Conservation (phyloP, 35 echinoderm and acorn worm genomes). For the Diadema setosum region DNA sequence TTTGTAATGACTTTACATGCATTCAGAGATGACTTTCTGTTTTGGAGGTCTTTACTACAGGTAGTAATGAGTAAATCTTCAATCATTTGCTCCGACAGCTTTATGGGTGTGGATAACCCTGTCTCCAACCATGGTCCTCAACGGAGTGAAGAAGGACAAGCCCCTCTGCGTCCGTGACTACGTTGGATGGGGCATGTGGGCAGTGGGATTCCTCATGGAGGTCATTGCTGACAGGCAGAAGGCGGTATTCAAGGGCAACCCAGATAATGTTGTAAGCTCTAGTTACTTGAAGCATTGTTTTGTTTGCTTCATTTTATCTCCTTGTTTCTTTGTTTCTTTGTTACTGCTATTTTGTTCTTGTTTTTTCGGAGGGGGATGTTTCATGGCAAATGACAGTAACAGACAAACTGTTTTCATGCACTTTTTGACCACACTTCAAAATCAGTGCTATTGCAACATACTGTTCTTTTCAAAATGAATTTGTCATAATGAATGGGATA, state of each 20-base stretch:
- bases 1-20: background rate
- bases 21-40: background rate
- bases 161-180: slow-evolving; percentile 64
- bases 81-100: slow-evolving; percentile 12
- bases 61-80: background rate
- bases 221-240: slow-evolving; percentile 76
- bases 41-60: no score
- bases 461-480: no score
- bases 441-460: no score
- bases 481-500: no score
- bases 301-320: no score
- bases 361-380: no score
- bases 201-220: slow-evolving; percentile 63
- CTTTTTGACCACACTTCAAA: no score
- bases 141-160: slow-evolving; percentile 64
- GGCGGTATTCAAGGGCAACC: slow-evolving; percentile 63
- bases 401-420: no score
- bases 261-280: slow-evolving; percentile 91
- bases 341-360: no score
- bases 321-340: no score
- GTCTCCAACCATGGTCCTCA: slow-evolving; percentile 71
- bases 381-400: no score
- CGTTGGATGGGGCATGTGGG: slow-evolving; percentile 83
- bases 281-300: no score
- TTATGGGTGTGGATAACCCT: slow-evolving; percentile 78